Percentiles rank a stretch among this genome's conserved stretches.
Evolutionary conservation across 2,888 invertebrate genomes (phyloP).

Genomic region (Apoda limacodes): DNA sequence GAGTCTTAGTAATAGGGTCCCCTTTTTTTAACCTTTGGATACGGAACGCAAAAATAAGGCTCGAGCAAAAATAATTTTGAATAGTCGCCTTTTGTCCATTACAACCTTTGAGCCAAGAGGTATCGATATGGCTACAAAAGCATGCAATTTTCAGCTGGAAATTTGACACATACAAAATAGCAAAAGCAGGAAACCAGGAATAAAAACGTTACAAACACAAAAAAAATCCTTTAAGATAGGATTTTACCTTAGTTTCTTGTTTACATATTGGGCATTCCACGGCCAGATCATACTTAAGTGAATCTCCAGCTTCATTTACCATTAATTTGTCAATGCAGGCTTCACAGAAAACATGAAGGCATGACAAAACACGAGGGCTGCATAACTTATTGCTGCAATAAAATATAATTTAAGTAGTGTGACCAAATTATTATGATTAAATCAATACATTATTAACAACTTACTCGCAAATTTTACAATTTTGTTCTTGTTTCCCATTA

Average conservation of each 20-base stretch:
- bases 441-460: slow-evolving; percentile 23
- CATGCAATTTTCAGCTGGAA: too few relatives aligned
- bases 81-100: too few relatives aligned
- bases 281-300: slow-evolving; percentile 71
- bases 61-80: too few relatives aligned
- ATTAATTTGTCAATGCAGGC: slow-evolving; percentile 87
- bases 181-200: neutral
- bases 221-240: slow-evolving; percentile 12
- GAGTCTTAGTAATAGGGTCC: too few relatives aligned
- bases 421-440: neutral
- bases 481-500: slow-evolving; percentile 68
- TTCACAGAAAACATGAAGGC: slow-evolving; percentile 96
- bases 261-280: slow-evolving; percentile 85
- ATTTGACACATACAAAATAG: neutral
- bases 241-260: slow-evolving; percentile 86
- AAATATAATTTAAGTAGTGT: slow-evolving; percentile 1
- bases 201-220: neutral
- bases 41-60: too few relatives aligned
- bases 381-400: slow-evolving; percentile 76
- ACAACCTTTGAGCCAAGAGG: neutral
- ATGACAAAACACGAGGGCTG: slow-evolving; percentile 89
- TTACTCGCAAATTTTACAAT: slow-evolving; percentile 76
- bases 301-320: slow-evolving; percentile 77
- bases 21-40: too few relatives aligned
- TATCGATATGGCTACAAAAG: slow-evolving; percentile 1